These are phyloP conservation scores for Gallinago media DNA, from an alignment of 2,113 vertebrate species.

Conservation along the genomic window DNA sequence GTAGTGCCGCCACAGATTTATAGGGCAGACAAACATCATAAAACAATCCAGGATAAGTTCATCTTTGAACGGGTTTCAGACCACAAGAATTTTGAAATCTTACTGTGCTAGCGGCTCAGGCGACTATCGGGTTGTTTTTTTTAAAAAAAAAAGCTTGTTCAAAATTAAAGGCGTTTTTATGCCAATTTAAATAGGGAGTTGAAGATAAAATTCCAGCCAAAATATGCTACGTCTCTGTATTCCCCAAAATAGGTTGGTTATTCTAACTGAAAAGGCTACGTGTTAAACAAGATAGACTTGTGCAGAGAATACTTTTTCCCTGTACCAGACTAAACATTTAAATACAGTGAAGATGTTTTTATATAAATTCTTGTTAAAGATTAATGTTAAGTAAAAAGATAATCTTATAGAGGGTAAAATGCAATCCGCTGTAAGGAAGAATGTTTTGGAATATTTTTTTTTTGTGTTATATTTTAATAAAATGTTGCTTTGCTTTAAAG, in stretches of 20 bases:
- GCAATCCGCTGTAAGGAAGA: background rate
- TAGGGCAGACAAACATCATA: background rate
- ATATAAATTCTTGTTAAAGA: background rate
- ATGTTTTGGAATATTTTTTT: background rate
- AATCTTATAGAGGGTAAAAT: background rate
- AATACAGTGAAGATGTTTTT: background rate
- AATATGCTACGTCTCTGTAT: background rate
- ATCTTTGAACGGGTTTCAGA: slow-evolving; percentile 27
- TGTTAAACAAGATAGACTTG: background rate
- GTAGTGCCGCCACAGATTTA: background rate
- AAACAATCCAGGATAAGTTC: background rate
- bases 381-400: background rate
- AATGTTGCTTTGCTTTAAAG: background rate
- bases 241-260: background rate
- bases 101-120: background rate
- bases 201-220: slow-evolving; percentile 59
- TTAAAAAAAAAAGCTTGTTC: background rate
- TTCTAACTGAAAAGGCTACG: background rate
- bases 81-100: slow-evolving; percentile 30
- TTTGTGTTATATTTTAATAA: background rate
- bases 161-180: background rate
- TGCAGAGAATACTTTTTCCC: background rate
- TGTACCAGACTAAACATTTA: slow-evolving; percentile 31
- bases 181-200: slow-evolving; percentile 42
- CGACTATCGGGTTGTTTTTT: background rate